Percentiles rank a stretch among this genome's conserved stretches.
phyloP scores from a whole-genome alignment of 1,140 invertebrate species.

The Drosophila tani region DNA sequence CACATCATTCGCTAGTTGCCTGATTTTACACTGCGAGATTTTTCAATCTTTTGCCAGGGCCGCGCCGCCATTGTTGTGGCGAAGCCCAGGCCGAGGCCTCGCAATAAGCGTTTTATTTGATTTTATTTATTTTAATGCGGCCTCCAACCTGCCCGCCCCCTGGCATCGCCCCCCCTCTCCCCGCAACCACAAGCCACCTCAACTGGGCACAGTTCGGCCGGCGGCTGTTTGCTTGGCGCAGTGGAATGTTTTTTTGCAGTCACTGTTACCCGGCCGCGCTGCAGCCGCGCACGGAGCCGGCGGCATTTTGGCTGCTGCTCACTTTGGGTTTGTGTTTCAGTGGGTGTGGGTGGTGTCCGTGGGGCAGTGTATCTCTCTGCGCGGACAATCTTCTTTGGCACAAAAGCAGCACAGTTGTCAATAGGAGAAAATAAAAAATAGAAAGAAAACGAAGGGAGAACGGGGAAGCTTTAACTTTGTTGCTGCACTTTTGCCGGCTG shows the following conservation, averaged over 20 bases:
- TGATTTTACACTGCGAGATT: conserved; percentile 20
- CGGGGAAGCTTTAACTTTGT: conserved; percentile 48
- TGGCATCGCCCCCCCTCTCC: too few relatives aligned
- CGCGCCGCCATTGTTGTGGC: not conserved
- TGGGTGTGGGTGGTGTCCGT: conserved; percentile 8
- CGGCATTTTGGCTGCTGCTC: conserved; percentile 53
- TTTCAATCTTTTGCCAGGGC: not conserved
- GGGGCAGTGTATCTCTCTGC: conserved; percentile 5
- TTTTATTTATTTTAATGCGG: conserved; percentile 66
- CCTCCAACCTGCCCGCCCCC: not conserved
- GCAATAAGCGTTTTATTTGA: conserved; percentile 59
- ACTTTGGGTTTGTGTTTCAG: conserved; percentile 32
- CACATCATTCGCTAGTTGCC: conserved; percentile 8
- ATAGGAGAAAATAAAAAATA: conserved; percentile 23
- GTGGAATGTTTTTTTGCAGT: conserved; percentile 55
- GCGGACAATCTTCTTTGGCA: conserved; percentile 19
- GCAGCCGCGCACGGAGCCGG: conserved; percentile 40
- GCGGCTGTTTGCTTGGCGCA: conserved; percentile 56
- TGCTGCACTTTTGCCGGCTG: conserved; percentile 24
- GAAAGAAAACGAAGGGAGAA: not conserved
- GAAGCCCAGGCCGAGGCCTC: conserved; percentile 6
- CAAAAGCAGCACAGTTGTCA: conserved; percentile 49
- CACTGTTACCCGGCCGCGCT: conserved; percentile 27
- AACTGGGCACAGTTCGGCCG: conserved; percentile 18
- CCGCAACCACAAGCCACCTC: not conserved